Base-by-base conservation (phyloP, 2,888 invertebrate genomes). In the Entomobrya multifasciata region DNA sequence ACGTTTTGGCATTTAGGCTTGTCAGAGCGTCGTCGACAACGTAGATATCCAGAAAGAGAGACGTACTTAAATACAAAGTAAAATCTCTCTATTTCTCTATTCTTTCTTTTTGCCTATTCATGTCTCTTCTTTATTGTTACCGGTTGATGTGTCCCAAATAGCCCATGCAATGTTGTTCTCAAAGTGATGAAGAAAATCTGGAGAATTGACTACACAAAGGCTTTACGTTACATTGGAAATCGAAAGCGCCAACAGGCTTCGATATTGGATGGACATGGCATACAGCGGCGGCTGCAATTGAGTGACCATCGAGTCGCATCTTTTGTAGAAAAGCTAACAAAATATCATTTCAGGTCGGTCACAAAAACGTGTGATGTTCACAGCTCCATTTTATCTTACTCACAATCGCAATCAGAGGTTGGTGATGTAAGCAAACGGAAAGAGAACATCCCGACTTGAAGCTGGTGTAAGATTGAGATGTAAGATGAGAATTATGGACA, bases 391-490 rank as follows among this genome's bases (percentile, higher is more conserved):
- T 1, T 36, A 8, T 4, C 8, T 36, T 36, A 36, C n/a, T n/a
- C n/a, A n/a, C n/a, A n/a, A n/a, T n/a, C n/a, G n/a, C 36, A 36
- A 36, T 36, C 36, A 36, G 36, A 36, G 36, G 4, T 36, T 36
- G n/a, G n/a, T n/a, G 95, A 87, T 93, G 94, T 70, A 94, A 94
- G 91, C n/a, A 30, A 30, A 1, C 20, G 44, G 44, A 44, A 44
- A 67, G 3, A 22, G 60, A 60, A 27, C 25, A 36, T 30, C 17
- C 44, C 41, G 41, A 70, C 70, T n/a, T n/a, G n/a, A 47, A 6
- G 36, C 8, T 36, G 36, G 36, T 36, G 67, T 41, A 95, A 96
- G 36, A 94, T 96, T 90, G 96, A 96, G 93, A 93, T 96, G 88
- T 65, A 95, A 95, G 91, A 87, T 89, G 74, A 77, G 81, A 65